Base-by-base conservation (phyloP, 2,797 vertebrate genomes). In the Sebastes trivittatus region DNA sequence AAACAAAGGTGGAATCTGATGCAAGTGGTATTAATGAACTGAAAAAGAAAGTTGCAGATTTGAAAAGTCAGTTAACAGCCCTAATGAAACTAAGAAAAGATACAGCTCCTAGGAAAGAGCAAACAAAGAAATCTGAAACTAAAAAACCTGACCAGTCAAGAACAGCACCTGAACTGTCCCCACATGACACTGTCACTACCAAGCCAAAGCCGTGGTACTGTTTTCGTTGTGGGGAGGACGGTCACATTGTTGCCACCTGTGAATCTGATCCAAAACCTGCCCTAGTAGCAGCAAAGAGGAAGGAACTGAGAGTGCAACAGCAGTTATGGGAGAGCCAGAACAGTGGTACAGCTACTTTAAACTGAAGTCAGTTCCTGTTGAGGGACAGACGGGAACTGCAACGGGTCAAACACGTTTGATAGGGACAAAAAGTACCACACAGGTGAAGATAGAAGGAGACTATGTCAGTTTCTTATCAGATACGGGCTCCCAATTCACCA, bases 381-480 rank as follows among this genome's bases (percentile, higher is more conserved):
- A 22, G 56, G 80, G 80, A 66, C 69, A 68, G 22, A 77, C 62
- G 62, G 80, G 64, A 49, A 32, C 71, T 80, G 78, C 55, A 5
- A 5, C 42, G 46, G 56, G 23, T 38, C 63, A 68, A 56, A 63
- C 73, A 30, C 18, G 18, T 4, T 11, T 77, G 5, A 5, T 70
- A 27, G 42, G 56, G 0, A 4, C 7, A 2, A 75, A 66, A 25
- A 66, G 25, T 5, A 27, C 76, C 34, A 49, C 49, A 6, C 59
- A 64, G 6, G 52, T 64, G 25, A 64, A 6, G 3, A 38, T 67
- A 14, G 23, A 10, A 18, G 63, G 63, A 20, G 25, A 34, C 18
- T 11, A 73, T 18, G 46, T 59, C 9, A 73, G 61, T 29, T 66
- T 56, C 8, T 64, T 68, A 6, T 59, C 68, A 23, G 63, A 80